Evolutionary conservation across 2,797 vertebrate species (phyloP), one percentile per base, ranked within the genome.

Genomic region (Paguma larvata): DNA sequence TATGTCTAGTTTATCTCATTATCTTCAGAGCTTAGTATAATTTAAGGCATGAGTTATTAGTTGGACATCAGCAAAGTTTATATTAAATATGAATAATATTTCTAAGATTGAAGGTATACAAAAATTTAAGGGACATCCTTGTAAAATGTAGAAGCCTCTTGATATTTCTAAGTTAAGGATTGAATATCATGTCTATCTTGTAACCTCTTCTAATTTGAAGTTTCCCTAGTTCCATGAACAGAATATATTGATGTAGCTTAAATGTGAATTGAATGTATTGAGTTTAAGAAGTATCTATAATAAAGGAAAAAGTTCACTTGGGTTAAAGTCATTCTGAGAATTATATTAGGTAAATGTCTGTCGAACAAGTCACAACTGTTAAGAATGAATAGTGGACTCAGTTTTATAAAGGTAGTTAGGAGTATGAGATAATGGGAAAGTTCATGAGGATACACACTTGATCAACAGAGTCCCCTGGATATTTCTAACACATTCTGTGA

Each of bases 401-500:
- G 19, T 62, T 88, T 62, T 85, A 27, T 23, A 82, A 48, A 83
- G 21, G 25, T 82, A 19, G 4, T 2, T 34, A 77, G 93, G 63
- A 83, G 0, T 21, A 73, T 18, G 19, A 11, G 30, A 56, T 79
- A 59, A 84, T 32, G 48, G 34, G 21, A 77, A 94, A 86, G 23
- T 46, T 93, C 62, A 48, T 79, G 21, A 85, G 25, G 34, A 14
- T 41, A 62, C 8, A 67, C 1, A 67, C 4, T 16, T 25, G 46
- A 3, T 89, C 5, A 44, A 30, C 9, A 73, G 72, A 67, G 62
- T 19, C 44, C 21, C 34, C 38, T 16, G 11, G 68, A 18, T 67
- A 95, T 79, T 96, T 93, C 88, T 93, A 93, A 89, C n/a, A 63
- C 48, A 68, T 34, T 10, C 6, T 88, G 27, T 63, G 56, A 83